Evolutionary conservation across 1,140 invertebrate species (phyloP).

Genomic region (Pemphigus obesinymphae): DNA sequence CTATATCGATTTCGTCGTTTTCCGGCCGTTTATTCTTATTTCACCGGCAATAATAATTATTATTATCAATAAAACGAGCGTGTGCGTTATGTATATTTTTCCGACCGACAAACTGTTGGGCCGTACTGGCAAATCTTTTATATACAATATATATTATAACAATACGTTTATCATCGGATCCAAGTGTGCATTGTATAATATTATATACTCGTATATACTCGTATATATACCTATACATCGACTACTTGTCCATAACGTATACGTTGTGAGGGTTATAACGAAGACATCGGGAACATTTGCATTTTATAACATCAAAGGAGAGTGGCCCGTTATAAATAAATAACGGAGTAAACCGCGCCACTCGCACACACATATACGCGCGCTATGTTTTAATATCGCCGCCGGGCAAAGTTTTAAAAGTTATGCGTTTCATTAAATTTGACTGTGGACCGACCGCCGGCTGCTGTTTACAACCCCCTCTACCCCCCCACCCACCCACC

Average conservation of each 20-base stretch:
- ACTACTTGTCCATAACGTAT: too few relatives aligned
- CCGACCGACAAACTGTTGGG: too few relatives aligned
- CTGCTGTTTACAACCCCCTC: constrained; percentile 39
- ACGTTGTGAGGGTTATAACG: neutral
- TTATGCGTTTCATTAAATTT: constrained; percentile 42
- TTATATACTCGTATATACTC: neutral
- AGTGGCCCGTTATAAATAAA: constrained; percentile 35
- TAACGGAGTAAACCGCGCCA: constrained; percentile 32
- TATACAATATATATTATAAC: too few relatives aligned
- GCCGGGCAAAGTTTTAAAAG: constrained; percentile 37
- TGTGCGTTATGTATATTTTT: too few relatives aligned
- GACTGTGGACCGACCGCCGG: constrained; percentile 35
- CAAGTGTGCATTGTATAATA: too few relatives aligned
- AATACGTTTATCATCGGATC: neutral
- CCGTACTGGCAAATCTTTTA: too few relatives aligned
- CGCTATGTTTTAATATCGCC: constrained; percentile 31
- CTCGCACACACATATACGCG: neutral
- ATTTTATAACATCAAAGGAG: constrained; percentile 40
- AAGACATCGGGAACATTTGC: constrained; percentile 34
- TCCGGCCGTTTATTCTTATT: too few relatives aligned
- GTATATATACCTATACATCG: too few relatives aligned
- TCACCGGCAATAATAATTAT: too few relatives aligned
- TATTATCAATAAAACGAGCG: too few relatives aligned
- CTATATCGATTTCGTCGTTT: too few relatives aligned
- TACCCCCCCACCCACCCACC: too few relatives aligned